phyloP scores from a whole-genome alignment of 2,113 vertebrate genomes.

The Anolis carolinensis region DNA sequence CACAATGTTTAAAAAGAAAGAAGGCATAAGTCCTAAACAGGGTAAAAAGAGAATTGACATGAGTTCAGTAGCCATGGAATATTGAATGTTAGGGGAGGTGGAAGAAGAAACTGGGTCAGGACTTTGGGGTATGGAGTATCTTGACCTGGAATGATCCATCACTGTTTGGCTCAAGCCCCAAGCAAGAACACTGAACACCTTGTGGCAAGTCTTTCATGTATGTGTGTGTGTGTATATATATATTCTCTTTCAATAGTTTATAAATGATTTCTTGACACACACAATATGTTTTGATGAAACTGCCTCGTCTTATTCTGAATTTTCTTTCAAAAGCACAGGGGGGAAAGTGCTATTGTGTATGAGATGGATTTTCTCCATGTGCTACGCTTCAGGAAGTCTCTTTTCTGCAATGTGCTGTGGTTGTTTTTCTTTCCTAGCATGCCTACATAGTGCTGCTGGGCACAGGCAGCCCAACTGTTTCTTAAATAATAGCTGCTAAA shows the following conservation, averaged over 20 bases:
- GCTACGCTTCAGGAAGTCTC: neutral
- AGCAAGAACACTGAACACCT: neutral
- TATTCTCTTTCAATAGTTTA: neutral
- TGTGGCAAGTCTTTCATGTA: neutral
- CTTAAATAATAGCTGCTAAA: neutral
- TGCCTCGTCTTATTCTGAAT: neutral
- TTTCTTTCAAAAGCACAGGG: neutral
- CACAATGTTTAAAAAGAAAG: neutral
- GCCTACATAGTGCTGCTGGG: slow-evolving; percentile 2
- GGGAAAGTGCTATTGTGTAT: neutral
- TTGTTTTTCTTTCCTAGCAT: accelerated
- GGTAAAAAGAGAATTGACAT: neutral
- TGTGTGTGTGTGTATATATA: neutral
- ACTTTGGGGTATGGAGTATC: neutral
- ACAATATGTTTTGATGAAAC: neutral
- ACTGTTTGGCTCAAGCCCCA: neutral
- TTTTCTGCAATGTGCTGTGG: neutral
- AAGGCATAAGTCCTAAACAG: neutral
- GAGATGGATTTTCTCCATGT: neutral
- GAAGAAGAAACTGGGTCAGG: neutral
- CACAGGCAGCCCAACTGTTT: neutral
- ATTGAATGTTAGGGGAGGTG: neutral
- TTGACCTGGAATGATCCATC: neutral
- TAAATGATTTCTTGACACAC: neutral
- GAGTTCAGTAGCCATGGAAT: neutral